A percentile compares a stretch with the other conserved stretches of the same genome.
Evolutionary conservation across 2,888 invertebrate species (phyloP).

Genomic region (Apamea sordens): DNA sequence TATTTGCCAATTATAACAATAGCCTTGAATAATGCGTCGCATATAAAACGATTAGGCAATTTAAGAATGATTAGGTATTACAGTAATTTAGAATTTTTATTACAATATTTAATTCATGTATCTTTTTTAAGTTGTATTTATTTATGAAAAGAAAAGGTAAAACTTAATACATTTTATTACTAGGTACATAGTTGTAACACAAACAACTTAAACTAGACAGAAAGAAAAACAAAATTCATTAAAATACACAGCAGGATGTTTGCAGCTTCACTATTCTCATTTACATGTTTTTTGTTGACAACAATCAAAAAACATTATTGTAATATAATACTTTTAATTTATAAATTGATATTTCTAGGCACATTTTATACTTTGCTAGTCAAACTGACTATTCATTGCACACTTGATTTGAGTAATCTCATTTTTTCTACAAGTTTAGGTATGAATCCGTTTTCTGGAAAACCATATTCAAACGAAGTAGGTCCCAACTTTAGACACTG

Average conservation of each 20-base stretch:
- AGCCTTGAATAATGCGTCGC: conserved; percentile 50
- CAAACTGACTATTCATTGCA: neutral
- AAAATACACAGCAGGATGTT: conserved; percentile 59
- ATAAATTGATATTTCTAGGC: conserved; percentile 10
- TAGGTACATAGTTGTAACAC: conserved; percentile 56
- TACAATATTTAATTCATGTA: conserved; percentile 25
- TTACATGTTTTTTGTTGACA: neutral
- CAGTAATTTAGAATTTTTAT: conserved; percentile 25
- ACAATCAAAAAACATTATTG: neutral
- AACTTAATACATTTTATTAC: conserved; percentile 64
- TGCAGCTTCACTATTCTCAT: conserved; percentile 28
- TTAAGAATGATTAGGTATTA: conserved; percentile 20
- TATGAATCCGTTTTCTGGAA: neutral
- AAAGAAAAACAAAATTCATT: conserved; percentile 56
- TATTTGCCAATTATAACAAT: conserved; percentile 59
- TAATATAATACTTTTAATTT: conserved; percentile 17
- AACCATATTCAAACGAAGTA: neutral
- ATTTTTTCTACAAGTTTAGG: neutral
- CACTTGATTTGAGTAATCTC: neutral
- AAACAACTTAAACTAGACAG: conserved; percentile 59
- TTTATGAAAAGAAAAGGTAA: conserved; percentile 46
- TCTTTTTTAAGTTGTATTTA: conserved; percentile 20
- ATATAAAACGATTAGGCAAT: conserved; percentile 33
- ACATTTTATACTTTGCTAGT: neutral
- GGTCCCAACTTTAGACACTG: neutral